phyloP scores from a whole-genome alignment of 2,113 vertebrate genomes.

The Pavo muticus region DNA sequence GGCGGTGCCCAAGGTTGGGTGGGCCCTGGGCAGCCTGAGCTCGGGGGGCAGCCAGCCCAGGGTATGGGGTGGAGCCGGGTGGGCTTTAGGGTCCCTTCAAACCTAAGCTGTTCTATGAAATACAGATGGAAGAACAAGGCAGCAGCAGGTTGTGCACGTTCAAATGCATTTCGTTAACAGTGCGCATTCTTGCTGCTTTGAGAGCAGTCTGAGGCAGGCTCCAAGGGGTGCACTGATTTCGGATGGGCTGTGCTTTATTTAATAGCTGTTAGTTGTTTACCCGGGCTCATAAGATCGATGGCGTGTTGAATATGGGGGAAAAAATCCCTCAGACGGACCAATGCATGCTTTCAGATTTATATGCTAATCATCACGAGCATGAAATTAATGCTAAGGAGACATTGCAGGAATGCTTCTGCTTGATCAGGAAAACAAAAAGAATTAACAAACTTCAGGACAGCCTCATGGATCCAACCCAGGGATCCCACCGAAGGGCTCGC shows the following conservation, averaged over 20 bases:
- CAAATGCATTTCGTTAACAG: fast-evolving
- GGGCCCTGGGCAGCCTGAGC: too few relatives aligned
- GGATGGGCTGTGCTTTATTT: not conserved
- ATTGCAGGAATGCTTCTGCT: not conserved
- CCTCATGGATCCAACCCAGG: not conserved
- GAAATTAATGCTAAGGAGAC: conserved; percentile 14
- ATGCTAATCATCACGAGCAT: not conserved
- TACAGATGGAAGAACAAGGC: too few relatives aligned
- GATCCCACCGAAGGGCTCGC: fast-evolving
- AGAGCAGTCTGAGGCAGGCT: not conserved
- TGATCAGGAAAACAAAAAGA: not conserved
- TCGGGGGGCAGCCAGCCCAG: too few relatives aligned
- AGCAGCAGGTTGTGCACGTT: too few relatives aligned
- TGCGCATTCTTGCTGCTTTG: fast-evolving
- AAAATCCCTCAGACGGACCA: not conserved
- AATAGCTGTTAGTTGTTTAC: conserved; percentile 51
- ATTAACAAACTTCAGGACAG: not conserved
- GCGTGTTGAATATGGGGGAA: not conserved
- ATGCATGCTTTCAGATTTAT: conserved; percentile 27
- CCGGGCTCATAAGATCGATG: conserved; percentile 51
- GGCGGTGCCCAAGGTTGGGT: too few relatives aligned
- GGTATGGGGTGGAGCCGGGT: too few relatives aligned
- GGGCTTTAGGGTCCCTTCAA: too few relatives aligned
- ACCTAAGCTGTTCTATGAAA: too few relatives aligned
- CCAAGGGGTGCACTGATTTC: not conserved